Base-by-base conservation (phyloP, 2,797 vertebrate species). In the Merluccius polli region DNA sequence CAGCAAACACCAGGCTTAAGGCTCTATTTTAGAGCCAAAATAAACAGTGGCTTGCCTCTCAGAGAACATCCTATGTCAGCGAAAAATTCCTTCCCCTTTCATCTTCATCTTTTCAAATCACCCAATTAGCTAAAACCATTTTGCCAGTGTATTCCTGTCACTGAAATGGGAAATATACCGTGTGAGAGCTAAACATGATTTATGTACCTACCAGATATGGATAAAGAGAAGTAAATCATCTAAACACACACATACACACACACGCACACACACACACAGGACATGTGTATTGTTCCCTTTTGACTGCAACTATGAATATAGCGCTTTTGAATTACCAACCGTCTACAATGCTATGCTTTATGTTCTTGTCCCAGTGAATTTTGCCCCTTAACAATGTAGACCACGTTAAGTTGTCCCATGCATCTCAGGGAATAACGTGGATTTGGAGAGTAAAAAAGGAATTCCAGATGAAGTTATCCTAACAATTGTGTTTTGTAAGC, bases 1-100 rank as follows among this genome's bases (percentile, higher is more conserved):
- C 79, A 79, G 83, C 82, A 88, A 83, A 80, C 77, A 73, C 38
- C 48, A 67, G 75, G 86, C 88, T 89, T 88, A 87, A 81, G 79
- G 68, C 74, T 81, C 83, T 87, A 82, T 88, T 88, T 89, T 83
- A 82, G 77, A 86, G 78, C 90, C 83, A 88, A 44, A 59, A 85
- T 86, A 63, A 78, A 79, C 81, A 84, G 78, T 69, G 70, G 16
- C 41, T 73, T 75, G 81, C 71, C 79, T 77, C 48, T 75, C 72
- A 63, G 30, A 27, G 75, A 86, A 87, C 87, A 77, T 80, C 24
- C 38, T 48, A 36, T 85, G 83, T 89, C 87, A 86, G 88, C 87
- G 82, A 73, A 44, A 83, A 87, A 89, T 85, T 52, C 76, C 48
- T 78, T 83, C 76, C 38, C 30, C 81, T 82, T 84, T 87, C 70